Base-by-base conservation (phyloP, 2,113 vertebrate species). In the Aegypius monachus region DNA sequence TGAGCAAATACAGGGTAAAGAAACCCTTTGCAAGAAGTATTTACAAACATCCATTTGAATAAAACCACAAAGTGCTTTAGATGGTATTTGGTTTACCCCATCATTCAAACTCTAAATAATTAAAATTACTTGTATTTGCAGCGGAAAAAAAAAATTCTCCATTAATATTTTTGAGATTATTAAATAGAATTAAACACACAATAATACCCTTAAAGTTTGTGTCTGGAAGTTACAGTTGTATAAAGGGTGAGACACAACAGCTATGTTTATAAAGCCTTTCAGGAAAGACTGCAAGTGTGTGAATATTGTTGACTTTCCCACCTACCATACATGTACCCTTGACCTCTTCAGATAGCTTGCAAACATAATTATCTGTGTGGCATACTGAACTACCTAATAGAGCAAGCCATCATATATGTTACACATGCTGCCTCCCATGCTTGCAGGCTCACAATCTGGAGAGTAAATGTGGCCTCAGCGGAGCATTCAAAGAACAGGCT, bases 11-110 rank as follows among this genome's bases (percentile, higher is more conserved):
- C 58, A 79, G 86, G 21, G 34, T 77, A 95, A 94, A 95, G 77
- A 94, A 96, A 95, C 84, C 29, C 83, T 95, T 87, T 87, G 53
- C 88, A 93, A 95, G 83, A 95, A 93, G 77, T 96, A 95, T 96
- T 97, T 97, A 97, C 95, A 97, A 97, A 96, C 88, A 95, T 56
- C 36, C 43, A 95, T 96, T 94, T 90, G 95, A 96, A 93, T 94
- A 85, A 97, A 97, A 92, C 95, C 95, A 91, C 90, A 94, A 96
- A 94, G 95, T 96, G 72, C 92, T 92, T 96, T 66, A 87, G 78
- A 87, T 68, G 86, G 83, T 85, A 87, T 89, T 95, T 91, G 91
- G 92, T 89, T 97, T 96, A 96, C 96, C 96, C 95, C 91, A 92
- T 70, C 86, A 94, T 93, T 95, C 83, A 87, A 80, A 93, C 62